Base-by-base conservation (phyloP, 2,113 vertebrate genomes). In the Aviceda subcristata region DNA sequence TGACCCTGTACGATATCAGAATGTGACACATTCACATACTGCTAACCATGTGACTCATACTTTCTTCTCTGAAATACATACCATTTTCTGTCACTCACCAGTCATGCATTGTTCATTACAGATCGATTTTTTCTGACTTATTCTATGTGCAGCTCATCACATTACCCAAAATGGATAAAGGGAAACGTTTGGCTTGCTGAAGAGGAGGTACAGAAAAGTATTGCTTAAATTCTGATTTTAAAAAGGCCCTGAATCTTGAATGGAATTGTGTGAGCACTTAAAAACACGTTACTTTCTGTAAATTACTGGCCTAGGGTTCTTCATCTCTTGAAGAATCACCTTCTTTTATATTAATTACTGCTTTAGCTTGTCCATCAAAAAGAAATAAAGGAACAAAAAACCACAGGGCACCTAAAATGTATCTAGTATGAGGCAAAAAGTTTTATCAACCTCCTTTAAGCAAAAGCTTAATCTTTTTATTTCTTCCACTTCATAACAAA, bases 281-380 rank as follows among this genome's bases (percentile, higher is more conserved):
- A 39, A 34, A 62, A 60, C 27, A 24, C 8, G 12, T 56, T 36
- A 10, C 10, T 80, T 45, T 22, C n/a, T 80, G 24, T 55, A 79
- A 80, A 77, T 69, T 32, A 48, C 26, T 69, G 17, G 50, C 32
- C 15, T 69, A 45, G 20, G 8, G 17, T 50, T 86, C 66, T 87
- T 90, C 11, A 64, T 26, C n/a, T 80, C 24, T 23, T 69, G 72
- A 86, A 82, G 23, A 80, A 90, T 71, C 6, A 36, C 10, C 15
- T 48, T 26, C 17, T 59, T 55, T 27, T 38, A 26, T 38, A 69
- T 76, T n/a, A 57, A 29, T 50, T 83, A 66, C n/a, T 76, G 15
- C 36, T 91, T 96, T 67, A 69, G 7, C 39, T 88, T 92, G 46
- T 80, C 39, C 50, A 93, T 59, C 55, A 74, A 74, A 79, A 88